Evolutionary conservation across 1,140 invertebrate genomes (phyloP).

Genomic region (Adoxophyes honmai): DNA sequence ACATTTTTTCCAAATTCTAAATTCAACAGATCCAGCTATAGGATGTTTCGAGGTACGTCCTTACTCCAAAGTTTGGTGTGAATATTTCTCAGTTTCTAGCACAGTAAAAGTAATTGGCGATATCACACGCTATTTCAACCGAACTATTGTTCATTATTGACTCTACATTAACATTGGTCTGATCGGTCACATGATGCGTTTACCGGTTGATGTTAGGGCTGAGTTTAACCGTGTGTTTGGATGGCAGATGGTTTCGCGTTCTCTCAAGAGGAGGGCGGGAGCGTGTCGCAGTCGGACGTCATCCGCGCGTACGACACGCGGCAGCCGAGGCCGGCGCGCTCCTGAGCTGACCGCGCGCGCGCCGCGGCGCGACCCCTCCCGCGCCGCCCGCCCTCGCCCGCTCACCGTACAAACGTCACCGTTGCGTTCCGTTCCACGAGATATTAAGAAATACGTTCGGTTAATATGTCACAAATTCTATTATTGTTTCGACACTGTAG

Average conservation of each 20-base stretch:
- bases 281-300: conserved; percentile 93
- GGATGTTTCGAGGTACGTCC: too few relatives aligned
- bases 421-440: conserved; percentile 5
- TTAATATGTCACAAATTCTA: neutral
- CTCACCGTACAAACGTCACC: conserved; percentile 13
- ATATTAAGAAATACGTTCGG: neutral
- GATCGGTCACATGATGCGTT: too few relatives aligned
- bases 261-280: conserved; percentile 98
- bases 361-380: neutral
- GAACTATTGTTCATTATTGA: neutral
- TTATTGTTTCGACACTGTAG: conserved; percentile 10
- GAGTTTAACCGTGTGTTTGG: conserved; percentile 11
- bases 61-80: too few relatives aligned
- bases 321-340: conserved; percentile 87
- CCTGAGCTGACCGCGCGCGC: conserved; percentile 68
- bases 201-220: neutral
- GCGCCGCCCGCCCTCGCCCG: neutral
- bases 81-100: too few relatives aligned
- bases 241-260: conserved; percentile 97
- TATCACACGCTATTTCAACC: neutral
- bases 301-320: conserved; percentile 96
- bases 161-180: neutral
- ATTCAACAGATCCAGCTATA: too few relatives aligned
- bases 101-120: too few relatives aligned
- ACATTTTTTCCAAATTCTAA: too few relatives aligned